Base-by-base conservation (phyloP, 2,888 invertebrate species). In the Sericinus montela region DNA sequence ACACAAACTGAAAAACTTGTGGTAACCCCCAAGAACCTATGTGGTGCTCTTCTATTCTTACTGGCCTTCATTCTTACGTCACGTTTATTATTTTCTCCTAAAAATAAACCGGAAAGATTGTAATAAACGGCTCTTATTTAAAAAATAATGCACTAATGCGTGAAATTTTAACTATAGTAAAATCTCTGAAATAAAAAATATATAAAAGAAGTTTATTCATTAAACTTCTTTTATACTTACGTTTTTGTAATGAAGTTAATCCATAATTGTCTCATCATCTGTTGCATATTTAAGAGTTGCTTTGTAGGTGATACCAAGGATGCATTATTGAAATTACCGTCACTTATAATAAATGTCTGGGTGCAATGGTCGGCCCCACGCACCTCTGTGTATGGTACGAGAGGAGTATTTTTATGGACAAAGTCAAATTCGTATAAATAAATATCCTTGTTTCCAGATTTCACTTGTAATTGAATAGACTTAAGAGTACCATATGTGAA, bases 381-480 rank as follows among this genome's bases (percentile, higher is more conserved):
- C 9, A 65, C 44, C 1, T 61, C 52, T n/a, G 67, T 68, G n/a
- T 67, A 25, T 0, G 61, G 61, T 2, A 72, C 60, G 0, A 53
- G 29, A 1, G 64, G 58, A 10, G 53, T 48, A 23, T 57, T 48
- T 1, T 67, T 59, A 35, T 73, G 69, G 4, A 59, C 62, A 54
- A 67, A 80, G 0, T 64, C 62, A 53, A 68, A 80, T 49, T 72
- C 64, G 45, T 75, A 80, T 36, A 80, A 54, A 55, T 71, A 79
- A 6, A 80, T 51, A 51, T 69, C 51, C 40, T 72, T 48, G 50
- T 78, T 64, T 1, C 77, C 73, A 30, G 66, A 64, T 35, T 69
- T 60, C 1, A 60, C 54, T 15, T 72, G 69, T 7, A 71, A 37
- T 9, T 65, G 62, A 0, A 66, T 54, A 0, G 72, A 59, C 48